Base-by-base conservation (phyloP, 2,888 invertebrate genomes). In the Andricus curvator region DNA sequence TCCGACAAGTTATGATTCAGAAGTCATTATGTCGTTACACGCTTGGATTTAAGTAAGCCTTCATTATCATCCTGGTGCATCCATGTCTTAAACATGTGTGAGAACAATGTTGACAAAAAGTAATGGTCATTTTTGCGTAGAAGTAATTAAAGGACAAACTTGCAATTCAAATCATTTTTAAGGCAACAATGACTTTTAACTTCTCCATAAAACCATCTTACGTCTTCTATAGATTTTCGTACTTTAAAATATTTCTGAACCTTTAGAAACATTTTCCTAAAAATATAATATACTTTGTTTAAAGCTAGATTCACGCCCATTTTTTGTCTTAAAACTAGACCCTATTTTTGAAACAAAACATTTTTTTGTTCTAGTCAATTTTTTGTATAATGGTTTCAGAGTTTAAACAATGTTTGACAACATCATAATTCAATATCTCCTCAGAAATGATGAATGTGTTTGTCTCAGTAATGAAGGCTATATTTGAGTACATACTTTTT, bases 1-100 rank as follows among this genome's bases (percentile, higher is more conserved):
- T 84, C 83, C 80, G 82, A 68, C 33, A 67, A 68, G 51, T 65
- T 64, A 25, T 84, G 83, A 84, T 77, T 84, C 84, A 84, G 44
- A 56, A 56, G 74, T 60, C 67, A 65, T 78, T 77, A 79, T 79
- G 78, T 79, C 79, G 74, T 74, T 79, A 80, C 74, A 74, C 62
- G 77, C 33, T 76, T 81, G 77, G 67, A 81, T 80, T 81, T 67
- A 66, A 80, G 76, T 65, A 17, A 48, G 48, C 44, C 76, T 80
- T 82, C 51, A 51, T 74, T 56, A 74, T 37, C 33, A 74, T 56
- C 56, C 37, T 56, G 33, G 56, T 74, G 74, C 74, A 74, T 60
- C 33, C 56, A 37, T 60, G 60, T 56, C 56, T 33, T 56, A 3
- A 74, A 51, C n/a, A 15, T 56, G 56, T 74, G 51, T 56, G n/a